A percentile compares a stretch with the other conserved stretches of the same genome.
Evolutionary conservation across 1,140 invertebrate species (phyloP).

Genomic region (Drosophila novamexicana): DNA sequence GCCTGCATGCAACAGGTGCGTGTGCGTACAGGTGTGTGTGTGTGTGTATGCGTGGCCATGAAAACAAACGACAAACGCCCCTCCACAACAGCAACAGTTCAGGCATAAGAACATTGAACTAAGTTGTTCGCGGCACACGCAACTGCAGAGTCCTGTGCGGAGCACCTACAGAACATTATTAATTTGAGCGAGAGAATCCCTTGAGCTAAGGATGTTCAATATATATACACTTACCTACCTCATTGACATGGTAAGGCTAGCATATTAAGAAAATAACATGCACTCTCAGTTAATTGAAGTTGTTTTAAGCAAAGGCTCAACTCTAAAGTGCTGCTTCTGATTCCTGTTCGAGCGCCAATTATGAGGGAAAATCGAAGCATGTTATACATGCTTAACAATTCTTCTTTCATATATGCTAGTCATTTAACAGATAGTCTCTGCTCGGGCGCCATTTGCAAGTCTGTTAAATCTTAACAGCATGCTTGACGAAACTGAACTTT

Average conservation of each 20-base stretch:
- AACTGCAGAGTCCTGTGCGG: slow-evolving; percentile 1
- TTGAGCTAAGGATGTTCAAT: background rate
- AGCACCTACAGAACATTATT: background rate
- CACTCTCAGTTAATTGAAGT: background rate
- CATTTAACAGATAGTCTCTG: too few species aligned
- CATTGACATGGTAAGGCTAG: background rate
- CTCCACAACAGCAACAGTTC: slow-evolving; percentile 27
- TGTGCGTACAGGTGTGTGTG: background rate
- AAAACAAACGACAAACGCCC: slow-evolving; percentile 56
- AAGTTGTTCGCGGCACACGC: slow-evolving; percentile 11
- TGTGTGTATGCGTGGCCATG: slow-evolving; percentile 44
- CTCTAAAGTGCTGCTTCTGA: background rate
- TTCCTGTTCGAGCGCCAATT: too few species aligned
- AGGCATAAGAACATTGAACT: slow-evolving; percentile 29
- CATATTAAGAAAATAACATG: slow-evolving; percentile 9
- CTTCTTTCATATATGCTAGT: too few species aligned
- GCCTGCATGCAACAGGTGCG: slow-evolving; percentile 68
- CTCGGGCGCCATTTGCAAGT: too few species aligned
- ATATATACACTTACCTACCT: background rate
- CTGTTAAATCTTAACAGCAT: too few species aligned
- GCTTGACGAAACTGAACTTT: too few species aligned
- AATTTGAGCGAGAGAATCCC: background rate
- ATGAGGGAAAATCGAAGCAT: too few species aligned
- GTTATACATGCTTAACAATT: too few species aligned
- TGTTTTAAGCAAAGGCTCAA: background rate